Base-by-base conservation (phyloP, 2,797 vertebrate species). In the Pangasius djambal region DNA sequence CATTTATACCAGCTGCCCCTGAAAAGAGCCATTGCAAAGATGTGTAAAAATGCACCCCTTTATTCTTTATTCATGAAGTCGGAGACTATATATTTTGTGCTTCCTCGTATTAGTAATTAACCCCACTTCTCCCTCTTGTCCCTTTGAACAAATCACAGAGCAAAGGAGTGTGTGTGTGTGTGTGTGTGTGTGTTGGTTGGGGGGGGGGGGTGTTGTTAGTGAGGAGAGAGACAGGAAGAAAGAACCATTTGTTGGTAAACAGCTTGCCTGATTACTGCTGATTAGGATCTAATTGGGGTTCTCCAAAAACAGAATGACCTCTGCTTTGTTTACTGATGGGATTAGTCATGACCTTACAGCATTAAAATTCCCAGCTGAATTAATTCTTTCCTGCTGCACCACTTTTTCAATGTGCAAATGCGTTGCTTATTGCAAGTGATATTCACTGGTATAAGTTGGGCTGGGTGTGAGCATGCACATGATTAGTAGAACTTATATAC, bases 321-420 rank as follows among this genome's bases (percentile, higher is more conserved):
- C 95, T 95, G 95, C 95, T 96, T 96, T 96, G 96, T 97, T 97
- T 96, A 96, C 94, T 96, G 95, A 96, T 94, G 94, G 95, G 94
- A 96, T 95, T 95, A 96, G 95, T 96, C 92, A 93, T 92, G 95
- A 92, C 92, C 95, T 94, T 92, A 93, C 93, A 94, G 94, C 94
- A 95, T 96, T 93, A 94, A 92, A 94, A 96, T 94, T 95, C 94
- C 94, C 94, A 89, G 89, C 90, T 92, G 94, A 95, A 95, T 95
- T 92, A 88, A 83, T 95, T 93, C 90, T 87, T 93, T 93, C 87
- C 93, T 72, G 25, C 31, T 67, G 40, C 65, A 67, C 50, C n/a
- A 52, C 85, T 88, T 87, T 91, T 93, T 83, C 78, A 83, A 88
- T 89, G 89, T 82, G 86, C 69, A 85, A 78, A 88, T 55, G 78